Conservation (phyloP, 1,140 invertebrate genomes). For the Leptinotarsa undecemlineata region DNA sequence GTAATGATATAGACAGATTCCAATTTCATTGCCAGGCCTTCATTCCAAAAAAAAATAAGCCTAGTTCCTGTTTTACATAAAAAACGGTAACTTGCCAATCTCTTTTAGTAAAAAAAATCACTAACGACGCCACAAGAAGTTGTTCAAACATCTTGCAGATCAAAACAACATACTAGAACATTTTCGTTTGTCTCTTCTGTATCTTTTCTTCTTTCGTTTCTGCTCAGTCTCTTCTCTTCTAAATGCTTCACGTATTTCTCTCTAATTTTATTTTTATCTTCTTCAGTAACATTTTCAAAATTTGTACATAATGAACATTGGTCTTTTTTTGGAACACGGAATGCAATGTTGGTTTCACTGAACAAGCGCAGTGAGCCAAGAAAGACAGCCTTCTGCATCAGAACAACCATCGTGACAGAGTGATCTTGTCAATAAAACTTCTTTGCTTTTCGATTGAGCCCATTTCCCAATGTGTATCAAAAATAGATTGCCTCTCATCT, state of each 20-base stretch:
- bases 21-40: not conserved
- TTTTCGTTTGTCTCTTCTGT: not conserved
- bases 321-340: not conserved
- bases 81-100: too few species aligned
- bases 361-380: too few species aligned
- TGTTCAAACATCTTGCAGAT: not conserved
- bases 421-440: too few species aligned
- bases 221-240: not conserved
- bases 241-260: not conserved
- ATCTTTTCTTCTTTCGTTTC: not conserved
- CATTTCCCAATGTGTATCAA: too few species aligned
- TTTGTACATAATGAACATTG: not conserved
- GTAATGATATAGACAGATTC: not conserved
- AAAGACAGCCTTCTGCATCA: too few species aligned
- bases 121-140: too few species aligned
- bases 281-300: not conserved
- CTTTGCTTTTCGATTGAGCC: too few species aligned
- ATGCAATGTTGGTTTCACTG: not conserved
- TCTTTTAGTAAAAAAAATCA: too few species aligned
- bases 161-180: slow-evolving; percentile 1
- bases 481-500: too few species aligned
- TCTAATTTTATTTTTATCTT: slow-evolving; percentile 13
- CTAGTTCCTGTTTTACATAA: too few species aligned
- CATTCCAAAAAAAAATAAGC: too few species aligned
- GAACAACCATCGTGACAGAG: too few species aligned